phyloP scores from a whole-genome alignment of 2,888 invertebrate species.

The Minunthozetes semirufus region DNA sequence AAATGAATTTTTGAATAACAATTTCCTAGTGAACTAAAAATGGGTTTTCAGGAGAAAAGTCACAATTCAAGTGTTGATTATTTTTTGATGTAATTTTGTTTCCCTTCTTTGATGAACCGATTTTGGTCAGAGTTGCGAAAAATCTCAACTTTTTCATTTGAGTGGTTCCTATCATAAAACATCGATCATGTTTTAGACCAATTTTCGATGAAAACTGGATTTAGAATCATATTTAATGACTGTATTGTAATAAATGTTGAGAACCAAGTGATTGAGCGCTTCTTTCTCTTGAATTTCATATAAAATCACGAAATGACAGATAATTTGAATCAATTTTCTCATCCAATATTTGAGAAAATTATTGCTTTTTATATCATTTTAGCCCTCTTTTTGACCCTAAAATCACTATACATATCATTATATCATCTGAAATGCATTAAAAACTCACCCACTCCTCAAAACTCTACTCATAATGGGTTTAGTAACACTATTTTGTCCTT shows the following conservation, averaged over 20 bases:
- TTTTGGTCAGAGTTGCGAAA: neutral
- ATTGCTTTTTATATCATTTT: no score
- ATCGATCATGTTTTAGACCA: neutral
- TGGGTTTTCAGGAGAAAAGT: no score
- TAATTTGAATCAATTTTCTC: constrained; percentile 5
- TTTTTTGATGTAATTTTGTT: neutral
- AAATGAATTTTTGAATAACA: no score
- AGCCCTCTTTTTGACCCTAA: neutral
- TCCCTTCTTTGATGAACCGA: neutral
- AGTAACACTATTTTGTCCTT: neutral
- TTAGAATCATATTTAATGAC: neutral
- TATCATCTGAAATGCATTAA: neutral
- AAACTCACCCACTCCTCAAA: neutral
- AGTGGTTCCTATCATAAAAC: neutral
- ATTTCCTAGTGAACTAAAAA: no score
- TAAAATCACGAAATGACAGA: neutral
- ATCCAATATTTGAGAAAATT: neutral
- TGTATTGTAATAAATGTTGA: neutral
- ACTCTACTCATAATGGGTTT: neutral
- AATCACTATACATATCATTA: neutral
- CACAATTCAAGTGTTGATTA: neutral
- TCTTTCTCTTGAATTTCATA: neutral
- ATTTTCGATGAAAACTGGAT: neutral
- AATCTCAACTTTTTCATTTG: neutral
- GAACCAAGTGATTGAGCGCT: neutral